These are phyloP conservation scores for Eupithecia exiguata DNA, from an alignment of 2,888 invertebrate species.

Conservation along the genomic window DNA sequence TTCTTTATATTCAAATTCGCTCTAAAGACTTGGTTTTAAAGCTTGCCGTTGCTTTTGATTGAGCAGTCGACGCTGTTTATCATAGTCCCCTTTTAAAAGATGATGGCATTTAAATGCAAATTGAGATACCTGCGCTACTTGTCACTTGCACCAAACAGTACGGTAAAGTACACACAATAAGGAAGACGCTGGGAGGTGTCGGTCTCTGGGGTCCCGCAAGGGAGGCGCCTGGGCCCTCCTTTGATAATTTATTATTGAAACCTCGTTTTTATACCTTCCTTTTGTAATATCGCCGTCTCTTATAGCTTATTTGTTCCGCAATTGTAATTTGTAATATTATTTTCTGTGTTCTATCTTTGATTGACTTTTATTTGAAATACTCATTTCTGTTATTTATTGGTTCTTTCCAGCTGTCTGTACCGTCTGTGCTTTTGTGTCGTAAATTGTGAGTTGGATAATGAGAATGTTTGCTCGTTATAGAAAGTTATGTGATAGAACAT, in stretches of 20 bases:
- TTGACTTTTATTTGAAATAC: conserved; percentile 38
- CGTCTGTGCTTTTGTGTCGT: conserved; percentile 5
- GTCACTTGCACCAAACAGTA: conserved; percentile 43
- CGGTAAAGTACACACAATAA: conserved; percentile 70
- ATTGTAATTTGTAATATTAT: conserved; percentile 44
- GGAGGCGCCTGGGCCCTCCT: conserved; percentile 42
- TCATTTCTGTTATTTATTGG: conserved; percentile 16
- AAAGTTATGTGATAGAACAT: conserved; percentile 34
- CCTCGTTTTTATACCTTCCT: conserved; percentile 47
- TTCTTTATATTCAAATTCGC: background rate
- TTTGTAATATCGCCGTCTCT: conserved; percentile 44
- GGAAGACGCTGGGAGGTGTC: conserved; percentile 74
- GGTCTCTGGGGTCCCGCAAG: conserved; percentile 57
- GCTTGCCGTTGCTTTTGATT: background rate
- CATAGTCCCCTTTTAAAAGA: conserved; percentile 6
- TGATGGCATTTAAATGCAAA: conserved; percentile 12
- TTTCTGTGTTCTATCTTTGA: conserved; percentile 36
- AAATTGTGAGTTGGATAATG: conserved; percentile 15
- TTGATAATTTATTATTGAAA: conserved; percentile 49
- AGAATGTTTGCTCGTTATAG: conserved; percentile 32
- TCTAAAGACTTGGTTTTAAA: background rate
- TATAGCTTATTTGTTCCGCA: conserved; percentile 44
- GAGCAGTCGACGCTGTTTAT: conserved; percentile 7
- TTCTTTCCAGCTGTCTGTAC: background rate
- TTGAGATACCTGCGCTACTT: conserved; percentile 15